Evolutionary conservation across 2,888 invertebrate genomes (phyloP).

Genomic region (Lasioglossum figueresi): DNA sequence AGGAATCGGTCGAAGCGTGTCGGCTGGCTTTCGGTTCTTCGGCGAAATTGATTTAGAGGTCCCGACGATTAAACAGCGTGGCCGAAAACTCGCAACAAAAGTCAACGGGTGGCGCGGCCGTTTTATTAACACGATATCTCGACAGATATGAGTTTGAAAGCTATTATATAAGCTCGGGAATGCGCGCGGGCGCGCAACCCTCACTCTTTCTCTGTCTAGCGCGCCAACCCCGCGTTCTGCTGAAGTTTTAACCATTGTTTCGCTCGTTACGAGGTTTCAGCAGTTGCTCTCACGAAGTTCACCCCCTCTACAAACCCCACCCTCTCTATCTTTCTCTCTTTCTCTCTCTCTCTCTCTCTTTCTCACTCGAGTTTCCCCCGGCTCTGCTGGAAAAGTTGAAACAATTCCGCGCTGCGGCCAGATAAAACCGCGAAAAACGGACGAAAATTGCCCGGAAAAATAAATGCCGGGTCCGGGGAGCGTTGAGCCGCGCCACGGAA

Average conservation of each 20-base stretch:
- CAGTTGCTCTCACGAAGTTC: conserved; percentile 38
- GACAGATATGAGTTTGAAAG: conserved; percentile 41
- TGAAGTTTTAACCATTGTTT: conserved; percentile 47
- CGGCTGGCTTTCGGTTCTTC: background rate
- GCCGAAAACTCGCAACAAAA: conserved; percentile 48
- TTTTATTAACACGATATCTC: conserved; percentile 46
- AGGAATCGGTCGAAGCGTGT: background rate
- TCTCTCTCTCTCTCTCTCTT: background rate
- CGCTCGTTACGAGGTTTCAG: conserved; percentile 45
- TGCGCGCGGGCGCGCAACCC: background rate
- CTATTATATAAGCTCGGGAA: conserved; percentile 33
- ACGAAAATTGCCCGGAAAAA: conserved; percentile 35
- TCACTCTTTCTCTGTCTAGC: background rate
- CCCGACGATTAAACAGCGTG: conserved; percentile 21
- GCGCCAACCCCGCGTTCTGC: background rate
- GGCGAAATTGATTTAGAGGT: conserved; percentile 26
- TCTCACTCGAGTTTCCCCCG: background rate
- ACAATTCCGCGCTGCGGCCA: conserved; percentile 36
- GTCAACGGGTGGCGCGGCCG: conserved; percentile 18
- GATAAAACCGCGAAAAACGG: conserved; percentile 38
- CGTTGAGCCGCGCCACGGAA: conserved; percentile 7
- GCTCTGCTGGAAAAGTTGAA: conserved; percentile 36
- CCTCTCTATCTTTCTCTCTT: background rate
- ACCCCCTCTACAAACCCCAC: background rate
- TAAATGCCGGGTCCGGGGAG: conserved; percentile 27